Percentiles rank a stretch among this genome's conserved stretches.
These are phyloP conservation scores for Centropus unirufus DNA, from an alignment of 2,113 vertebrate species.

Conservation along the genomic window DNA sequence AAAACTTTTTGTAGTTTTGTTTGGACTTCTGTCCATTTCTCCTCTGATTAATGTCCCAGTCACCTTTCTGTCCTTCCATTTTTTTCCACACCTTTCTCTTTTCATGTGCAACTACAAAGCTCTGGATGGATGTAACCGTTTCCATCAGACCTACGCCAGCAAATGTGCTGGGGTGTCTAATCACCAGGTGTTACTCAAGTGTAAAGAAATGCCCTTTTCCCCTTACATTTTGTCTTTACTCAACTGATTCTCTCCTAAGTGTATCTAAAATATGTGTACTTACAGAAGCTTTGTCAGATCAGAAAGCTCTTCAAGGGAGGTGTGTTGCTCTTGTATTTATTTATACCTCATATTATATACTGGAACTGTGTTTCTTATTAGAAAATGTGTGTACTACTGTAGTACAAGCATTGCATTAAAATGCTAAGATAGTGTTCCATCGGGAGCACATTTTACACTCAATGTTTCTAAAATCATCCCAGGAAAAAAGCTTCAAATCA, in stretches of 20 bases:
- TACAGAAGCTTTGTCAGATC: neutral
- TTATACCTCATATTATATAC: neutral
- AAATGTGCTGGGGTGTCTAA: neutral
- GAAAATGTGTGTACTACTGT: neutral
- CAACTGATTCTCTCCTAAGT: neutral
- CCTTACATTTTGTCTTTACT: neutral
- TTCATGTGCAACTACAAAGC: neutral
- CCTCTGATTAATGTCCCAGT: neutral
- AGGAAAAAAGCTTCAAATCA: neutral
- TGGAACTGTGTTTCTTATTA: neutral
- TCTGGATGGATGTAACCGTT: neutral
- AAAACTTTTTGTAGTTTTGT: neutral
- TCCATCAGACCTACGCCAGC: neutral
- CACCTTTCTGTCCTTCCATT: neutral
- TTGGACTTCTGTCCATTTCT: neutral
- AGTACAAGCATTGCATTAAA: neutral
- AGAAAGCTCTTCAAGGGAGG: neutral
- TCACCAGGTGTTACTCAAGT: rapidly evolving
- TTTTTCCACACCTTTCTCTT: neutral
- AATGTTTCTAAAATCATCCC: neutral
- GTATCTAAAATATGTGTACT: neutral
- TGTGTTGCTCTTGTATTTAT: neutral
- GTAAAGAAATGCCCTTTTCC: neutral
- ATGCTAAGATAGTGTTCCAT: neutral
- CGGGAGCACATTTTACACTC: neutral